Evolutionary conservation across 1,140 invertebrate species (phyloP), one percentile per base, ranked within the genome.

Genomic region (Drosophila bocqueti): DNA sequence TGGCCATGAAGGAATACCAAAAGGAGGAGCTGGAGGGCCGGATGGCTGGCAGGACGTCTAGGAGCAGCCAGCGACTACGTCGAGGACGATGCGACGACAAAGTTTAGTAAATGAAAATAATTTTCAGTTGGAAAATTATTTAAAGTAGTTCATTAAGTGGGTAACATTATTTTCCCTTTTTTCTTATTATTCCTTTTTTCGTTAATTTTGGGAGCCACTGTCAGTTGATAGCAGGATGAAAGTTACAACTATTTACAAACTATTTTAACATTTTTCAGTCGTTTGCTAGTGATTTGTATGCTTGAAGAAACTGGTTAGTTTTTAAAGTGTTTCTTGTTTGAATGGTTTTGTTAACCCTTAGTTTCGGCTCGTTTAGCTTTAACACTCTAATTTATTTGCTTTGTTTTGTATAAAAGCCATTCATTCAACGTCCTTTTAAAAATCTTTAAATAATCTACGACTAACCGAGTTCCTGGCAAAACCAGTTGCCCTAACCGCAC

Each of bases 81-180:
- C 26, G 24, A 68, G 21, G 47, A 68, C 29, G 61, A 49, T 18
- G 43, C 45, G 46, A 45, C 73, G 78, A 45, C 77, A 87, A 87
- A 87, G 77, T 89, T 89, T 89, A 84, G 73, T 89, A 90, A 89
- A 89, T 84, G 84, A 81, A 89, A 87, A 87, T 87, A 81, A 87
- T 87, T 89, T 89, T 78, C 84, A 81, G 67, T 81, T 81, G 84
- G 68, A 81, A 81, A 89, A 89, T 89, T 89, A 89, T 89, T 89
- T 89, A 89, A 89, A 90, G 84, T 81, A 89, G 85, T 90, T 89
- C 84, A 89, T 89, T 89, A 89, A 89, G 77, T 90, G 84, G 68
- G 74, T 34, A 72, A 69, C 47, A 67, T 72, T 69, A 49, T 61
- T 73, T 73, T 57, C 36, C 21, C 21, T 4, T 40, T 16, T 40